Evolutionary conservation across 2,888 invertebrate species (phyloP).

Genomic region (Lissocephala sabroskyi): DNA sequence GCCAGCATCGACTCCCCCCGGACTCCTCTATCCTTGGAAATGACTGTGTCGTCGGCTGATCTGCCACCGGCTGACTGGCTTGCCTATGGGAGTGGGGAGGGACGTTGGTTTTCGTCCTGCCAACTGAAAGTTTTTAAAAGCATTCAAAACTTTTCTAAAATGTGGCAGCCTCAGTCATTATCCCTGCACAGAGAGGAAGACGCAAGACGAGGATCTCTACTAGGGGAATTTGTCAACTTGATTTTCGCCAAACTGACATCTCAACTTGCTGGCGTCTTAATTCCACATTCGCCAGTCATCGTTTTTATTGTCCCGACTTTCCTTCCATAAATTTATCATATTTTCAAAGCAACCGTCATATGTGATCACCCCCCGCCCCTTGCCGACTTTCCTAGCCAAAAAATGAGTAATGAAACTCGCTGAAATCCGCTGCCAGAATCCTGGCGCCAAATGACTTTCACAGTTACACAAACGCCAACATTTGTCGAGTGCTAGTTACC

Average conservation of each 20-base stretch:
- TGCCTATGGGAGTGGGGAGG: no score
- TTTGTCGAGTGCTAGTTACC: not conserved
- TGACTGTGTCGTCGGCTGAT: no score
- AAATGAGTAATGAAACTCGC: constrained; percentile 3
- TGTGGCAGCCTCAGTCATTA: not conserved
- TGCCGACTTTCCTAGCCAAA: not conserved
- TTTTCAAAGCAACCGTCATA: no score
- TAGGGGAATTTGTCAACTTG: not conserved
- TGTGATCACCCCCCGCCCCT: no score
- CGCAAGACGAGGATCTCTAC: not conserved
- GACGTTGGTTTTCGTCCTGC: no score
- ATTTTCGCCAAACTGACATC: not conserved
- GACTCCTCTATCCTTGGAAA: no score
- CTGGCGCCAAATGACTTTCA: constrained; percentile 6
- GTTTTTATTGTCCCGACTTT: no score
- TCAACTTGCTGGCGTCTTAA: not conserved
- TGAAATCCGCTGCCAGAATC: not conserved
- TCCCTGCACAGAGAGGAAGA: not conserved
- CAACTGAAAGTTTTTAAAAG: not conserved
- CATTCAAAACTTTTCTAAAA: not conserved
- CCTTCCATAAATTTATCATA: no score
- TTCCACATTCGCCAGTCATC: no score
- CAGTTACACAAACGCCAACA: no score
- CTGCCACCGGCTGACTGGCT: no score
- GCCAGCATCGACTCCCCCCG: no score